Evolutionary conservation across 2,888 invertebrate species (phyloP).

Genomic region (Pterobdella sp.): DNA sequence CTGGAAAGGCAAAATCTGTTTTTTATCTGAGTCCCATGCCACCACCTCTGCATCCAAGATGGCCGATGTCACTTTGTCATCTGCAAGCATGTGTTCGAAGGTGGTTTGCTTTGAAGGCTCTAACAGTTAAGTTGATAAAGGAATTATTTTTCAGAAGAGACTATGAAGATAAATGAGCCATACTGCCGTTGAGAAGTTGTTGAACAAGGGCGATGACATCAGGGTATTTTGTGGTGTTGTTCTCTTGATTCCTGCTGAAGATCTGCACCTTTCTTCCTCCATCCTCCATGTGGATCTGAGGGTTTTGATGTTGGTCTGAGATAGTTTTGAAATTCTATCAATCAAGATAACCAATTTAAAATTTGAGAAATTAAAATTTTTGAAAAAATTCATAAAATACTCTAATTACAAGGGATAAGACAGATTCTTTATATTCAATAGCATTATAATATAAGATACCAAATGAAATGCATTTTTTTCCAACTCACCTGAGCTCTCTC

Average conservation of each 20-base stretch:
- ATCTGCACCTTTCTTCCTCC: slow-evolving; percentile 65
- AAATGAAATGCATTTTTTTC: too few species aligned
- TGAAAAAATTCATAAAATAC: too few species aligned
- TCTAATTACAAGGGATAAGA: too few species aligned
- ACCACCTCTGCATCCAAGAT: slow-evolving; percentile 91
- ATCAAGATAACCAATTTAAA: too few species aligned
- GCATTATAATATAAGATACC: too few species aligned
- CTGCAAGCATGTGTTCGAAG: slow-evolving; percentile 13
- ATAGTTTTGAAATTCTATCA: too few species aligned
- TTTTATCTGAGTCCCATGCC: slow-evolving; percentile 79
- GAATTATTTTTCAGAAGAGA: neutral
- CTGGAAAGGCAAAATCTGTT: slow-evolving; percentile 91
- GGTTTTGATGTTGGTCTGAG: neutral
- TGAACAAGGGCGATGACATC: slow-evolving; percentile 60
- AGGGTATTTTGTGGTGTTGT: slow-evolving; percentile 88
- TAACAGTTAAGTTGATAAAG: neutral
- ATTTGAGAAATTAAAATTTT: too few species aligned
- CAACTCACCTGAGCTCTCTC: slow-evolving; percentile 78
- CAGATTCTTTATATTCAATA: too few species aligned
- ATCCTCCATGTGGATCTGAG: slow-evolving; percentile 66
- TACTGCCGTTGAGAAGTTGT: neutral
- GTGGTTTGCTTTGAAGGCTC: neutral
- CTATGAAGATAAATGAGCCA: slow-evolving; percentile 1
- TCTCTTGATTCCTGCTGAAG: slow-evolving; percentile 90
- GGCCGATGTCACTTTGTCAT: slow-evolving; percentile 63